Conservation (phyloP, 1,140 invertebrate genomes). For the Batillaria attramentaria region DNA sequence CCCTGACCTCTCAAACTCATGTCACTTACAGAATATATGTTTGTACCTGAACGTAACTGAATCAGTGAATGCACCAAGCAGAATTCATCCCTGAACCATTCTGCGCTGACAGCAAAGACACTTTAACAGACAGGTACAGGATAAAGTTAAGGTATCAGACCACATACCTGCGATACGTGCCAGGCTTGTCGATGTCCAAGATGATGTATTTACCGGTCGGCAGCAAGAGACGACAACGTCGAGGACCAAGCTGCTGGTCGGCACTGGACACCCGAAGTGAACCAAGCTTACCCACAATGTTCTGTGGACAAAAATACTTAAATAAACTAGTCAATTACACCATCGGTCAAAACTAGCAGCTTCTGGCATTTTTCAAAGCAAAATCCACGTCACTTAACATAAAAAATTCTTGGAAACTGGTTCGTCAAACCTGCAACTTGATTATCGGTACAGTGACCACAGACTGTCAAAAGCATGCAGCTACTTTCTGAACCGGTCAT, state of each 20-base stretch:
- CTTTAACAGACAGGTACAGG: neutral
- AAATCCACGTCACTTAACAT: too few species aligned
- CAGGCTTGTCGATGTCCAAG: constrained; percentile 56
- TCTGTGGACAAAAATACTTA: too few species aligned
- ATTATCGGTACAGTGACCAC: neutral
- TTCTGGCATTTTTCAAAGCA: too few species aligned
- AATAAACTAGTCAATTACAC: neutral
- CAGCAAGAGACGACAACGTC: constrained; percentile 55
- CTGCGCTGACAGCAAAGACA: neutral
- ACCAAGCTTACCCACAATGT: too few species aligned
- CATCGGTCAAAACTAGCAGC: neutral
- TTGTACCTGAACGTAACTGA: too few species aligned
- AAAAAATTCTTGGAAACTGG: neutral
- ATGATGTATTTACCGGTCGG: constrained; percentile 63
- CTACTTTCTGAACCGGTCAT: neutral
- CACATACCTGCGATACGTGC: constrained; percentile 58
- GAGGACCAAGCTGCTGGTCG: constrained; percentile 11
- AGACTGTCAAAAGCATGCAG: neutral
- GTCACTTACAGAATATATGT: too few species aligned
- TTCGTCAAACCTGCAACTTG: neutral
- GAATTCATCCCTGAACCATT: too few species aligned
- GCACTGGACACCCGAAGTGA: constrained; percentile 22
- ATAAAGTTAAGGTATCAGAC: neutral
- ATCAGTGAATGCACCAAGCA: too few species aligned
- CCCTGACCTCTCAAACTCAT: too few species aligned